These are phyloP conservation scores for Actinia equina DNA, from an alignment of 64 coral and sea anemone species.

Conservation along the genomic window DNA sequence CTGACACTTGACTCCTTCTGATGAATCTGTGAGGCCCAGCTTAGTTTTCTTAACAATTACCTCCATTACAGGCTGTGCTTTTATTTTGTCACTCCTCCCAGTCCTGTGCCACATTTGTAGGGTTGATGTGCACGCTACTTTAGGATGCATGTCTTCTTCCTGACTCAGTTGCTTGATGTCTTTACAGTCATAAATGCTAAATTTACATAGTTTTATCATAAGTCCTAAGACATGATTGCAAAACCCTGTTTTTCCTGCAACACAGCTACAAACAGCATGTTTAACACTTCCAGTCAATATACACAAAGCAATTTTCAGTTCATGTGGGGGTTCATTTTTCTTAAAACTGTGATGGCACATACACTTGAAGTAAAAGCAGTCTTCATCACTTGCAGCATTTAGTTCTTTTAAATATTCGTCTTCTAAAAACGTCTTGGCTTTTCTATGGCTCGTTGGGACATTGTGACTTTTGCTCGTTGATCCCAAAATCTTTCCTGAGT, in stretches of 20 bases:
- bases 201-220: slow-evolving; percentile 60
- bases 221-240: slow-evolving; percentile 47
- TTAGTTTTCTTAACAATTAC: slow-evolving; percentile 7
- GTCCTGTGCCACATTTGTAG: slow-evolving; percentile 58
- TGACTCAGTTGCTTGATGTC: slow-evolving; percentile 39
- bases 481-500: slow-evolving; percentile 5
- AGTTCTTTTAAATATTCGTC: slow-evolving; percentile 33
- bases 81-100: slow-evolving; percentile 49
- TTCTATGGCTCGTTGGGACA: slow-evolving; percentile 27
- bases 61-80: slow-evolving; percentile 37
- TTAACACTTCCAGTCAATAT: slow-evolving; percentile 33
- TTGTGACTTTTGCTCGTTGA: background rate
- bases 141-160: slow-evolving; percentile 49
- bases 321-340: slow-evolving; percentile 37
- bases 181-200: slow-evolving; percentile 43
- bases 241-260: slow-evolving; percentile 49
- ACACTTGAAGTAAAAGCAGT: slow-evolving; percentile 35
- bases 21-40: background rate
- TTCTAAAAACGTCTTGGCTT: slow-evolving; percentile 25
- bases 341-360: slow-evolving; percentile 54
- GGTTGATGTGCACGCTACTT: slow-evolving; percentile 34
- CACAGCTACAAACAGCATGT: slow-evolving; percentile 47
- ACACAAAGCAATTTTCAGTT: slow-evolving; percentile 34
- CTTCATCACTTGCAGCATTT: background rate
- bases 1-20: background rate